These are phyloP conservation scores for Colistium nudipinnis DNA, from an alignment of 2,113 vertebrate species.

Conservation along the genomic window DNA sequence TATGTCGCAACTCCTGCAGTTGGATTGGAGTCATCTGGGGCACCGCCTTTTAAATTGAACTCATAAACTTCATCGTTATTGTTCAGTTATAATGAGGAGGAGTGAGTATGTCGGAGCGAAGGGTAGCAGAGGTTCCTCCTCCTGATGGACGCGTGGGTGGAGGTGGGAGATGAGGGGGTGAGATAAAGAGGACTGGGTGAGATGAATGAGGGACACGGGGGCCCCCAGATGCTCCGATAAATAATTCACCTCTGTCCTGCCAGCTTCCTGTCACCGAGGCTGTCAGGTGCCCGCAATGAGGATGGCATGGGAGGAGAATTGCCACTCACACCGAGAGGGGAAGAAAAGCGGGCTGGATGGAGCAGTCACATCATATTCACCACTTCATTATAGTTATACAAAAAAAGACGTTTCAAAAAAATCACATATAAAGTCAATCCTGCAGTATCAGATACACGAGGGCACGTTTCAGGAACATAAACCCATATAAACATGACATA, in stretches of 20 bases:
- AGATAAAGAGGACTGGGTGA: slow-evolving; percentile 34
- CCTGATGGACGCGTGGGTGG: slow-evolving; percentile 21
- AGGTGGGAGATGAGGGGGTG: slow-evolving; percentile 22
- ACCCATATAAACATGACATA: no score
- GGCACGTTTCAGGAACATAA: no score
- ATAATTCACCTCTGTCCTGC: slow-evolving; percentile 71
- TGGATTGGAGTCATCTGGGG: neutral
- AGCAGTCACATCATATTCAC: neutral
- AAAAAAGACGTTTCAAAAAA: neutral
- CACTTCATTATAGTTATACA: no score
- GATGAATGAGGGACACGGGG: slow-evolving; percentile 61
- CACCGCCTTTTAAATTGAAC: neutral
- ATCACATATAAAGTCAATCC: no score
- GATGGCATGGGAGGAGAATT: slow-evolving; percentile 36
- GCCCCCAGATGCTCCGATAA: slow-evolving; percentile 77
- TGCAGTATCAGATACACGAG: no score
- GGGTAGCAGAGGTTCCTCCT: no score
- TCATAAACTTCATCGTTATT: no score
- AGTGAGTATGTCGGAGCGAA: no score
- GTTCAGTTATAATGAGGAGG: neutral
- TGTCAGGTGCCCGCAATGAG: slow-evolving; percentile 58
- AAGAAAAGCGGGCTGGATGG: neutral
- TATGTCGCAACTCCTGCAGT: no score
- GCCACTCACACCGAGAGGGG: slow-evolving; percentile 20
- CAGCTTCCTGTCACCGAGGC: slow-evolving; percentile 59